Evolutionary conservation across 2,113 vertebrate genomes (phyloP).

Genomic region (Strigops habroptila): DNA sequence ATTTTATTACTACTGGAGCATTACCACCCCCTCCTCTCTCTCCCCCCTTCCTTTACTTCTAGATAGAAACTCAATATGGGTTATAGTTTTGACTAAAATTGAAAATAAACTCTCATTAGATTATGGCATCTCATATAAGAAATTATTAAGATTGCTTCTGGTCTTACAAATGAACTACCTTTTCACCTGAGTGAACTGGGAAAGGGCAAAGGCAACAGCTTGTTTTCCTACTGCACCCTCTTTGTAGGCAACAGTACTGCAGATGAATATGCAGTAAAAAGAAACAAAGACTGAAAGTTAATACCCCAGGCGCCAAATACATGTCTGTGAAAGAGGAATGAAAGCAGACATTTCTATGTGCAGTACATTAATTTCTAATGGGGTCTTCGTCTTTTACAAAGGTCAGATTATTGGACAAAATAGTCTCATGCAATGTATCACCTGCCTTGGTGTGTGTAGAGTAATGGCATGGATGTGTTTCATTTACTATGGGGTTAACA

Average conservation of each 20-base stretch:
- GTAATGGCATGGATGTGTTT: neutral
- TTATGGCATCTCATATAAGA: neutral
- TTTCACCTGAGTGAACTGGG: constrained; percentile 15
- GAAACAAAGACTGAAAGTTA: constrained; percentile 75
- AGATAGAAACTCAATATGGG: neutral
- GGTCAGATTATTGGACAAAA: neutral
- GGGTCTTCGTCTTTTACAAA: constrained; percentile 15
- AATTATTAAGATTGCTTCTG: neutral
- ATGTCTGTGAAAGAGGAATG: constrained; percentile 65
- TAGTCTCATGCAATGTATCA: neutral
- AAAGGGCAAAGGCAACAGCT: constrained; percentile 22
- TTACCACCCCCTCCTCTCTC: neutral
- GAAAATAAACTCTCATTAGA: neutral
- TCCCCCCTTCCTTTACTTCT: neutral
- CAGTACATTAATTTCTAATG: constrained; percentile 51
- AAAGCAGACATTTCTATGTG: constrained; percentile 55
- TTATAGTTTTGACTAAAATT: neutral
- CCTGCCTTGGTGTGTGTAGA: neutral
- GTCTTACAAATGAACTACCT: neutral
- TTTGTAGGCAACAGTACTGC: constrained; percentile 42
- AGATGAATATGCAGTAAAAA: constrained; percentile 63
- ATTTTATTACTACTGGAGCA: neutral
- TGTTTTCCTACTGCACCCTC: constrained; percentile 62
- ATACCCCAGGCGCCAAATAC: constrained; percentile 68
- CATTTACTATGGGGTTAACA: neutral